These are phyloP conservation scores for Heliconius congener DNA, from an alignment of 1,140 invertebrate species.

Conservation along the genomic window DNA sequence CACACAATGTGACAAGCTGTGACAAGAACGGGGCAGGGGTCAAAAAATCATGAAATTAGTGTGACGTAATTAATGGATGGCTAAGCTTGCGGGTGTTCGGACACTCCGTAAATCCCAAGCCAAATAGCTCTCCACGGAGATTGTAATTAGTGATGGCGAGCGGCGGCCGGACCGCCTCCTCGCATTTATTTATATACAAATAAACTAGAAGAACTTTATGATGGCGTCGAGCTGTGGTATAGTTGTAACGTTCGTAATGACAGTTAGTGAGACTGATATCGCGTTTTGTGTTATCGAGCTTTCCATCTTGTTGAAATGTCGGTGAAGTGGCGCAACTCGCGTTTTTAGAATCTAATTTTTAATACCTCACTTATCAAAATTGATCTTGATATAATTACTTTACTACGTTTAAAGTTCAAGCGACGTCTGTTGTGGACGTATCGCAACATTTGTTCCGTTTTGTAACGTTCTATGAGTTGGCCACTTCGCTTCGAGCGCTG, in stretches of 20 bases:
- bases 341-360: neutral
- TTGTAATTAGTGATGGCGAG: conserved; percentile 64
- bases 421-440: neutral
- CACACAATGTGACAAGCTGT: too few species aligned
- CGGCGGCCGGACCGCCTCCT: conserved; percentile 69
- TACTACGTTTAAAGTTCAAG: neutral
- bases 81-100: conserved; percentile 51
- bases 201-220: neutral
- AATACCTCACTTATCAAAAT: neutral
- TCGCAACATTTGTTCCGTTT: neutral
- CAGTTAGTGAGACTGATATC: conserved; percentile 80
- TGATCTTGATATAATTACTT: too few species aligned
- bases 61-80: too few species aligned
- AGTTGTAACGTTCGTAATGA: conserved; percentile 73
- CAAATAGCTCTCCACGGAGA: conserved; percentile 64
- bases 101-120: conserved; percentile 47
- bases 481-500: neutral
- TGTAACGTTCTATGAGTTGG: neutral
- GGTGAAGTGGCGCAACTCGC: neutral
- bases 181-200: conserved; percentile 61
- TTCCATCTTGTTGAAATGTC: neutral
- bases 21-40: too few species aligned
- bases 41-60: too few species aligned
- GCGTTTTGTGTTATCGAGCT: conserved; percentile 59
- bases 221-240: conserved; percentile 54